Base-by-base conservation (phyloP, 2,888 invertebrate genomes). In the Tinea pellionella region DNA sequence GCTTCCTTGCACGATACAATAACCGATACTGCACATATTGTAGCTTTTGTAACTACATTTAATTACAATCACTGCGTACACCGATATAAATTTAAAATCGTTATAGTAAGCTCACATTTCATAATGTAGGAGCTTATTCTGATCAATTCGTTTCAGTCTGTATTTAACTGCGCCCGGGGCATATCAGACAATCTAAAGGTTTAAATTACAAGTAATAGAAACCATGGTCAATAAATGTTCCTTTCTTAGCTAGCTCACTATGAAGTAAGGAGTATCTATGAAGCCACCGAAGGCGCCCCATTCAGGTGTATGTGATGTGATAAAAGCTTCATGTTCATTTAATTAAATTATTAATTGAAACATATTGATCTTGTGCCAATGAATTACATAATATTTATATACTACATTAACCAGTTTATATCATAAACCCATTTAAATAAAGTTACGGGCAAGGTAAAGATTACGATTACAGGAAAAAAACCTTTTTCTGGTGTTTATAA, bases 1-100 rank as follows among this genome's bases (percentile, higher is more conserved):
- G 73, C 78, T 82, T 82, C 81, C 81, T 81, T 80, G 75, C 75
- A 78, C 73, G 78, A 78, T 77, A 74, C 77, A 77, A 79, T 78
- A 78, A 74, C 72, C 74, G 77, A 78, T 75, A 74, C 69, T 71
- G 64, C 71, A 72, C 70, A 74, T 70, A 76, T 73, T 73, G 68
- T 70, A 70, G 67, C 63, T 37, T 43, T 24, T 19, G 12, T 32
- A 32, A 24, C 55, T 18, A 55, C 24, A 19, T 24, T 24, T 55
- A 55, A 55, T 55, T 55, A 55, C 19, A 9, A 55, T 11, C 29
- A 24, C 18, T 16, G 11, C 11, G 24, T 19, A 37, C 15, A 47
- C 47, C 12, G 9, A 55, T n/a, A 55, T 55, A 57, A 9, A 18
- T 37, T 37, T 15, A 57, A 30, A 15, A 13, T 32, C 24, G 6